These are phyloP conservation scores for Amblyopsis rosae DNA, from an alignment of 2,113 vertebrate genomes.

Conservation along the genomic window DNA sequence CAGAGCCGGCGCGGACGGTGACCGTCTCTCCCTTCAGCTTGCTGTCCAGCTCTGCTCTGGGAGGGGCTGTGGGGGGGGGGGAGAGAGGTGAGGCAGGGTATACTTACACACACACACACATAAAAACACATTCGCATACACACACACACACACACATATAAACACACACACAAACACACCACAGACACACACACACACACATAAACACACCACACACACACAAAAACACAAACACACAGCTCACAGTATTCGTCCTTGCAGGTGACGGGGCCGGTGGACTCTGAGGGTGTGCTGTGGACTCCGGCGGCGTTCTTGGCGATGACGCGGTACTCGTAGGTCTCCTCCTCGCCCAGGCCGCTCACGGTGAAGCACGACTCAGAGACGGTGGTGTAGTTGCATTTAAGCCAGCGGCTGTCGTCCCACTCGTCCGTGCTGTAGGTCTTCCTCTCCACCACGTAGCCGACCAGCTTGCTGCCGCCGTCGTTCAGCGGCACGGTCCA, in stretches of 20 bases:
- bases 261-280: constrained; percentile 89
- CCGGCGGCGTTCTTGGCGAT: constrained; percentile 93
- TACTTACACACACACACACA: constrained; percentile 26
- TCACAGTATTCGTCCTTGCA: constrained; percentile 98
- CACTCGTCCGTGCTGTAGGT: constrained; percentile 82
- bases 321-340: constrained; percentile 89
- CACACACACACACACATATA: no score
- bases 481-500: constrained; percentile 92
- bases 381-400: constrained; percentile 97
- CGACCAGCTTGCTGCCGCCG: constrained; percentile 92
- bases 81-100: no score
- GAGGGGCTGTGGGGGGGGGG: constrained; percentile 81
- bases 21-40: constrained; percentile 87
- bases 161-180: no score
- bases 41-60: constrained; percentile 92
- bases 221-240: constrained; percentile 23
- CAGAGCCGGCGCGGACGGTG: constrained; percentile 88
- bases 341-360: constrained; percentile 86
- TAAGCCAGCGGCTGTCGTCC: constrained; percentile 93
- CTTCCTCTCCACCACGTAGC: constrained; percentile 93
- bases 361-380: constrained; percentile 92
- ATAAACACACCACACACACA: no score
- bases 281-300: constrained; percentile 90
- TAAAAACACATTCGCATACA: no score
- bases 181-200: no score